These are phyloP conservation scores for Carcharodon carcharias DNA, from an alignment of 2,797 vertebrate genomes.

Conservation along the genomic window DNA sequence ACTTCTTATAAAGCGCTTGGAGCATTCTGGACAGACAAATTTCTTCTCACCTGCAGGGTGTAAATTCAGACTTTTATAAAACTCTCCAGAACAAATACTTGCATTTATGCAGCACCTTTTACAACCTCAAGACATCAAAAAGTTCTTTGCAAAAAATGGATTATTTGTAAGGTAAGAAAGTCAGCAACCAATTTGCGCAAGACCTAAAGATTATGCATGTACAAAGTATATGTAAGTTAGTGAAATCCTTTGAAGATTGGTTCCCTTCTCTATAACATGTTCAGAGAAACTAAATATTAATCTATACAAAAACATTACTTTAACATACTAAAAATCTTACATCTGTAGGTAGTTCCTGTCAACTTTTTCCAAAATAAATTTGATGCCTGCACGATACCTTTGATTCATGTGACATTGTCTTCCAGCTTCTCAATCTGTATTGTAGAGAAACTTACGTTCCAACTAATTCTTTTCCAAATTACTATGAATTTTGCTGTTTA, in stretches of 20 bases:
- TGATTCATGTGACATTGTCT: background rate
- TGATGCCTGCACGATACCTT: background rate
- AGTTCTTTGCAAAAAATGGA: background rate
- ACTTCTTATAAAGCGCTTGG: slow-evolving; percentile 98
- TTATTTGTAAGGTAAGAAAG: background rate
- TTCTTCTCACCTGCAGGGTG: slow-evolving; percentile 86
- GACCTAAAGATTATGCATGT: background rate
- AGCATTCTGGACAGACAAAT: slow-evolving; percentile 97
- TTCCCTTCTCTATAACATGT: background rate
- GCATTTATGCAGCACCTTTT: background rate
- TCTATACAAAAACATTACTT: background rate
- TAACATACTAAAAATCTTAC: background rate
- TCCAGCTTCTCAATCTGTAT: background rate
- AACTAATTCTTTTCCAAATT: background rate
- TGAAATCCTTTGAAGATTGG: background rate
- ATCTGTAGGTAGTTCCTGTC: background rate
- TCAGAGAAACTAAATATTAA: background rate
- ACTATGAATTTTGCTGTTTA: background rate
- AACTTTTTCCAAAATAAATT: background rate
- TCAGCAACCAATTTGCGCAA: background rate
- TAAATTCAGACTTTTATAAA: background rate
- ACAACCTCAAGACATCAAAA: background rate
- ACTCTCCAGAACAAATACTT: background rate
- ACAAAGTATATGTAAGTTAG: background rate
- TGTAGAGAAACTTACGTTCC: background rate